Conservation (phyloP, 30 jellyfish, hydroid and myxozoan species). For the Turritopsis rubra region DNA sequence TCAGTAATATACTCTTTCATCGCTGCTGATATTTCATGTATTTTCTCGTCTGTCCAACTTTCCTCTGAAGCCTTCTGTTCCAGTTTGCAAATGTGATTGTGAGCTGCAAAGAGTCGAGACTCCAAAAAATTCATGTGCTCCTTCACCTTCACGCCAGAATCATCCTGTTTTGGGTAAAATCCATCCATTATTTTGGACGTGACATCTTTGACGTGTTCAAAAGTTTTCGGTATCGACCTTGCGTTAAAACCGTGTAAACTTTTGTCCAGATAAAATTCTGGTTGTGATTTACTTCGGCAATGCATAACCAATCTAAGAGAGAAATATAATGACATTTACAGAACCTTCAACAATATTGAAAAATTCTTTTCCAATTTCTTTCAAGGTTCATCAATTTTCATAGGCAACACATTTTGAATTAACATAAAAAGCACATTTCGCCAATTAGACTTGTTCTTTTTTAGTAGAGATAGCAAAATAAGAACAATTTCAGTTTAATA, state of each 20-base stretch:
- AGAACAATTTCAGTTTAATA: too few species aligned
- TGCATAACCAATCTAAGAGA: not conserved
- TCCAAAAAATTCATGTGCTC: not conserved
- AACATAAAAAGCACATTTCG: too few species aligned
- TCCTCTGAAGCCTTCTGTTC: not conserved
- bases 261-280: not conserved
- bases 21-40: not conserved
- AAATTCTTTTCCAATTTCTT: too few species aligned
- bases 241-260: not conserved
- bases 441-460: too few species aligned
- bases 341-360: too few species aligned
- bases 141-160: not conserved
- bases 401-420: too few species aligned
- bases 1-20: not conserved
- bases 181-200: not conserved
- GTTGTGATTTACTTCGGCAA: not conserved
- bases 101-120: not conserved
- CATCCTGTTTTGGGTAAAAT: not conserved
- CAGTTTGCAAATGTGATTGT: not conserved
- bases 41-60: not conserved
- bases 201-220: not conserved
- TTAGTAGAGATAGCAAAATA: too few species aligned
- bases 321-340: too few species aligned
- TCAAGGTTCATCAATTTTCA: too few species aligned
- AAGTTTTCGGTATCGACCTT: not conserved